A percentile compares a stretch with the other conserved stretches of the same genome.
Conservation (phyloP, 2,888 invertebrate species). For the Himalopsyche anomala region DNA sequence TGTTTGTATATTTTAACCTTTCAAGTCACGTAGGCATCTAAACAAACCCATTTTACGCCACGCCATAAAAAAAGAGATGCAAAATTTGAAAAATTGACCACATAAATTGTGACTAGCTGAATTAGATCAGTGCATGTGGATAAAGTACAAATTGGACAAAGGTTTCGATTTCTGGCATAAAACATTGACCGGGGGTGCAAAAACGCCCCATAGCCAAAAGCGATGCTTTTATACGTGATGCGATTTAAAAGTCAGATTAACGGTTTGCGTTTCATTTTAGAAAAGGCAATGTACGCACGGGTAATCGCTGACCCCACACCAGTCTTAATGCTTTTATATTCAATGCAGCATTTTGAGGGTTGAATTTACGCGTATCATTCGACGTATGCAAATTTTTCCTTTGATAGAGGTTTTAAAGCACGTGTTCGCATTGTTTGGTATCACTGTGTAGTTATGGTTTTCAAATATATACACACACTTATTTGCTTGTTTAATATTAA, state of each 20-base stretch:
- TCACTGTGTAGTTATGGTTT: background rate
- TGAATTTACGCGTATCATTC: slow-evolving; percentile 41
- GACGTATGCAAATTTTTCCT: slow-evolving; percentile 32
- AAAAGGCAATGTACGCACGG: slow-evolving; percentile 44
- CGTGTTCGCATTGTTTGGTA: background rate
- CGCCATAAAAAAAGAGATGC: slow-evolving; percentile 2
- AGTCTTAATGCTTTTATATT: slow-evolving; percentile 46
- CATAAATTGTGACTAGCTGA: slow-evolving; percentile 35
- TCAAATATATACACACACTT: no score
- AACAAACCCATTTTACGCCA: slow-evolving; percentile 28
- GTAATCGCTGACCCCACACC: slow-evolving; percentile 24
- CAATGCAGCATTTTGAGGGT: slow-evolving; percentile 36
- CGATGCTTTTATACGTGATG: slow-evolving; percentile 54
- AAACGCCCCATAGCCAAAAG: slow-evolving; percentile 36
- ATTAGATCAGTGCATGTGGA: slow-evolving; percentile 42
- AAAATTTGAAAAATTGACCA: slow-evolving; percentile 34
- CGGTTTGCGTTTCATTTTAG: slow-evolving; percentile 28
- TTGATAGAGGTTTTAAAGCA: slow-evolving; percentile 35
- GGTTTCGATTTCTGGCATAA: slow-evolving; percentile 40
- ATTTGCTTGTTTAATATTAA: no score
- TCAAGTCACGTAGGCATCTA: slow-evolving; percentile 8
- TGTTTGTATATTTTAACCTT: slow-evolving; percentile 3
- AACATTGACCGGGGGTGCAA: slow-evolving; percentile 27
- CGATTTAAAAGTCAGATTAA: slow-evolving; percentile 64
- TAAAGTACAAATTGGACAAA: slow-evolving; percentile 42